A percentile compares a stretch with the other conserved stretches of the same genome.
phyloP scores from a whole-genome alignment of 2,888 invertebrate genomes.

The Geophilus truncorum region DNA sequence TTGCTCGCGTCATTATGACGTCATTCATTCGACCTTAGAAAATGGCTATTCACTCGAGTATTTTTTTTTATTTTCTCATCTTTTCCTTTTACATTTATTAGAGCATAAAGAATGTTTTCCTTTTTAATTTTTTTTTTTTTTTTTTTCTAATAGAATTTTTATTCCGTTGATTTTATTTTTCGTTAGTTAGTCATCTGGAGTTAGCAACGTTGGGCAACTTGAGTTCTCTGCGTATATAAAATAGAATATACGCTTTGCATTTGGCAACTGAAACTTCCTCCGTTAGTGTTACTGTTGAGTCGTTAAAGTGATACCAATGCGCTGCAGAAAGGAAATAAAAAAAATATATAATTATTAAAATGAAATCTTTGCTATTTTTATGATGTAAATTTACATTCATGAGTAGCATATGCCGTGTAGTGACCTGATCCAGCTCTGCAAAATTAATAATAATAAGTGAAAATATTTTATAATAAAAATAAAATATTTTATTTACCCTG shows the following conservation, averaged over 20 bases:
- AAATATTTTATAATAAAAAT: background rate
- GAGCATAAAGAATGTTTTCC: no score
- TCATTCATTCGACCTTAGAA: background rate
- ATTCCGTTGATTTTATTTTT: no score
- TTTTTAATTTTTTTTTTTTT: no score
- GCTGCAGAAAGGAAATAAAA: no score
- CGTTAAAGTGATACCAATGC: constrained; percentile 82
- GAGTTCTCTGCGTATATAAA: constrained; percentile 69
- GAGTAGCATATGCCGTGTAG: constrained; percentile 76
- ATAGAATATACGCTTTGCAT: constrained; percentile 78
- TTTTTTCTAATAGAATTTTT: no score
- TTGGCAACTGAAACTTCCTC: constrained; percentile 63
- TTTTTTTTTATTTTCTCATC: background rate
- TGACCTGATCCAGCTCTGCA: constrained; percentile 73
- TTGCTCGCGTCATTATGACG: constrained; percentile 1
- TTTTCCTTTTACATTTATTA: background rate
- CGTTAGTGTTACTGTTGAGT: constrained; percentile 69
- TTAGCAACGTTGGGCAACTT: constrained; percentile 36
- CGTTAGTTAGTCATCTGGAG: background rate
- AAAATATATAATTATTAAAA: no score
- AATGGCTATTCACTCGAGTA: background rate
- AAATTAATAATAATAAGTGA: background rate
- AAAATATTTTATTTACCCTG: constrained; percentile 56
- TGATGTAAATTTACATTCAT: constrained; percentile 53
- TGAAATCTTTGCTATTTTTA: background rate